Evolutionary conservation across 2,888 invertebrate species (phyloP).

Genomic region (Cheilosia vernalis): DNA sequence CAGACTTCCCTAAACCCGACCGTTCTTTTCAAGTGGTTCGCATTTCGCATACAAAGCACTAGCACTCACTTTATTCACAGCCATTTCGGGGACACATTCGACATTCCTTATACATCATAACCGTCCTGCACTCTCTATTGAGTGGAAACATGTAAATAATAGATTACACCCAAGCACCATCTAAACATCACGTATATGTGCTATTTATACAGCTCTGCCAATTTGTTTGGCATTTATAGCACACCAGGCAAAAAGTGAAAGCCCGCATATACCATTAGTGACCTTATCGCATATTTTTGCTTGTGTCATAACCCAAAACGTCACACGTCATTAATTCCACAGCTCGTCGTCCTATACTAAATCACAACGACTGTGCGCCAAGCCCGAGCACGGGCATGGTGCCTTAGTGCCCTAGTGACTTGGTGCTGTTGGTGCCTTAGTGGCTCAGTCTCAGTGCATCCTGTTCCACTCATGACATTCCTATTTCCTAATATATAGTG

Average conservation of each 20-base stretch:
- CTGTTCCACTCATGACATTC: background rate
- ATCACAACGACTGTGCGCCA: slow-evolving; percentile 35
- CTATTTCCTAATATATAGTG: no score
- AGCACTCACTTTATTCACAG: no score
- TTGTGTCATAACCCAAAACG: slow-evolving; percentile 61
- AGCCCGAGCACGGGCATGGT: background rate
- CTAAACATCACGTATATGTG: background rate
- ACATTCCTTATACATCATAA: background rate
- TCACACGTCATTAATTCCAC: slow-evolving; percentile 61
- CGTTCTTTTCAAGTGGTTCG: no score
- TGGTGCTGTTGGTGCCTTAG: background rate
- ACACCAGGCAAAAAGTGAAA: slow-evolving; percentile 20
- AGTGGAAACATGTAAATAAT: slow-evolving; percentile 1
- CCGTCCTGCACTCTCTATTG: background rate
- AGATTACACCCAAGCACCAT: slow-evolving; percentile 1
- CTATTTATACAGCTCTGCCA: slow-evolving; percentile 23
- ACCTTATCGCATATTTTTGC: slow-evolving; percentile 62
- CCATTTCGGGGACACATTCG: no score
- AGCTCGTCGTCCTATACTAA: slow-evolving; percentile 9
- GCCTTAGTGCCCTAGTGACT: background rate
- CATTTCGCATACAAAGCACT: no score
- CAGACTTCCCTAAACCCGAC: no score
- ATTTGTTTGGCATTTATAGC: slow-evolving; percentile 39
- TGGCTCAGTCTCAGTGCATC: slow-evolving; percentile 7
- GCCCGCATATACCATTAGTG: slow-evolving; percentile 45